Percentiles rank a stretch among this genome's conserved stretches.
phyloP scores from a whole-genome alignment of 2,113 vertebrate species.

The Porphyrio hochstetteri region DNA sequence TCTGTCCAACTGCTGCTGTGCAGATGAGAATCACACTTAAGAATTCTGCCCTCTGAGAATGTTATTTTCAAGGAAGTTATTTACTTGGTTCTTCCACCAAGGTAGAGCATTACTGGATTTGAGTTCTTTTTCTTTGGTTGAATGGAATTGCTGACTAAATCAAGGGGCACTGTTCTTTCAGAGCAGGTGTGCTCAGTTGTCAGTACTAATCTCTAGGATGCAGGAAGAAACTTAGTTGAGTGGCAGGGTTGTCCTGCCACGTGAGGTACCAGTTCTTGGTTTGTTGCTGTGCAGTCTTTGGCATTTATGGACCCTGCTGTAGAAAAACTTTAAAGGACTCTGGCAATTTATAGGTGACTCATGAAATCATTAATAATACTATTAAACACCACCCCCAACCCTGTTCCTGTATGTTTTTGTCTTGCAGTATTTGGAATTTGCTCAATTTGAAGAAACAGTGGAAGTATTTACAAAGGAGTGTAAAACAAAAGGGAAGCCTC shows the following conservation, averaged over 20 bases:
- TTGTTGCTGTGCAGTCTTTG: not conserved
- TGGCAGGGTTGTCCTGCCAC: not conserved
- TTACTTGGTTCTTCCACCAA: not conserved
- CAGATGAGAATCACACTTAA: not conserved
- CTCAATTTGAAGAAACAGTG: slow-evolving; percentile 88
- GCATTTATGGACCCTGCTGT: not conserved
- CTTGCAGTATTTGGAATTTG: slow-evolving; percentile 89
- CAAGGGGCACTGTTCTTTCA: not conserved
- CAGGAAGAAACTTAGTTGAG: not conserved
- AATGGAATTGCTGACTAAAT: not conserved
- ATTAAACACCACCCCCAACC: not conserved
- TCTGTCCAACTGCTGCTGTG: not conserved
- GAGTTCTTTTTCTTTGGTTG: not conserved
- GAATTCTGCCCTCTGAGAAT: not conserved
- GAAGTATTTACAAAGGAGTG: slow-evolving; percentile 89
- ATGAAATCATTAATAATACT: not conserved
- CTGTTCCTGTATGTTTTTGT: not conserved
- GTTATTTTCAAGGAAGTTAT: not conserved
- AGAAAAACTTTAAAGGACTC: not conserved
- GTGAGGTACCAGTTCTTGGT: not conserved
- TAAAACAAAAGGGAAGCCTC: slow-evolving; percentile 86
- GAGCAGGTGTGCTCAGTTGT: not conserved
- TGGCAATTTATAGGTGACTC: not conserved
- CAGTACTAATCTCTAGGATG: not conserved
- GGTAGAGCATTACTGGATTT: not conserved